phyloP scores from a whole-genome alignment of 2,797 vertebrate species.

The Pipistrellus pipistrellus region DNA sequence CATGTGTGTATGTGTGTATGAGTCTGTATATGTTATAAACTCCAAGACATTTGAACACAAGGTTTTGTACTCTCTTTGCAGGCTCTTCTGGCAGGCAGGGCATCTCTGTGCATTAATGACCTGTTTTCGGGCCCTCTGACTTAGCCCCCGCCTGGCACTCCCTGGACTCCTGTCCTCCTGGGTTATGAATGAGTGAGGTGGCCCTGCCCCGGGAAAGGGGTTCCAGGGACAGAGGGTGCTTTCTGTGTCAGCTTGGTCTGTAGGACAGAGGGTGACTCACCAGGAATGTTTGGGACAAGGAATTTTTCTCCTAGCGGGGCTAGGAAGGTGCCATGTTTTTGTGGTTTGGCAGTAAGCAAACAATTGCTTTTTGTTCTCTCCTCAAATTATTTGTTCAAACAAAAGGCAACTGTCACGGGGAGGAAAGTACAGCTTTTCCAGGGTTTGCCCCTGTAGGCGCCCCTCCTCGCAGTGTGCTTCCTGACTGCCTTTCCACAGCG shows the following conservation, averaged over 20 bases:
- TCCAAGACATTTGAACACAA: constrained; percentile 79
- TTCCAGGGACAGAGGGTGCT: constrained; percentile 48
- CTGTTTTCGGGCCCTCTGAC: constrained; percentile 55
- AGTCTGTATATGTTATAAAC: constrained; percentile 78
- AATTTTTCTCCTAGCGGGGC: constrained; percentile 48
- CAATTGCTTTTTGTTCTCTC: constrained; percentile 80
- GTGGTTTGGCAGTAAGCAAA: constrained; percentile 83
- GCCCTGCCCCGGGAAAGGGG: background rate
- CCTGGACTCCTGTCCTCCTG: constrained; percentile 36
- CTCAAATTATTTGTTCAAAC: constrained; percentile 83
- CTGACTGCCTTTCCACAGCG: constrained; percentile 55
- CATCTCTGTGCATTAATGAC: constrained; percentile 34
- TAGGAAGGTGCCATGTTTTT: constrained; percentile 65
- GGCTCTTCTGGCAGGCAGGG: constrained; percentile 63
- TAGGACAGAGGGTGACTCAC: constrained; percentile 10
- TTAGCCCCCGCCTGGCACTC: constrained; percentile 51
- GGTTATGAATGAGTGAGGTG: constrained; percentile 66
- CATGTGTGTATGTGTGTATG: constrained; percentile 73
- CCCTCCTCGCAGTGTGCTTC: constrained; percentile 48
- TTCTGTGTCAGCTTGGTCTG: constrained; percentile 52
- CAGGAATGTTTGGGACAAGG: constrained; percentile 54
- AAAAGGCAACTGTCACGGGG: constrained; percentile 81
- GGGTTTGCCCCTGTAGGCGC: constrained; percentile 21
- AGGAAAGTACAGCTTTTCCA: constrained; percentile 75
- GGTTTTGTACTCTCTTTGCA: constrained; percentile 78